These are phyloP conservation scores for Drosophila longiperda DNA, from an alignment of 2,888 invertebrate species.

Conservation along the genomic window DNA sequence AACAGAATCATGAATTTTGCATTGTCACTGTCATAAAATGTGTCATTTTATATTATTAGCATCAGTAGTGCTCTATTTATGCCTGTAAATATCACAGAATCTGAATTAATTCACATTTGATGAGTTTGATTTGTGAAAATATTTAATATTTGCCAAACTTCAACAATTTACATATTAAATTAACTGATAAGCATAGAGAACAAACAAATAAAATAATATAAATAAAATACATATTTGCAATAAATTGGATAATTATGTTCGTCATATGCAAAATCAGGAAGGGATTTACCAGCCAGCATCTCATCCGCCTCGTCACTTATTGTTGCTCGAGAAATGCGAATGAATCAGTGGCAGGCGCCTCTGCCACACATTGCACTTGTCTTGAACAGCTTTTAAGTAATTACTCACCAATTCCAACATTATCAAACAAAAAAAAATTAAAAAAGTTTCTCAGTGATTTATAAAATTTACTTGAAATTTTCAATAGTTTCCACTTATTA, in stretches of 20 bases:
- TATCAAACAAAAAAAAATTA: neutral
- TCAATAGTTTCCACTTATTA: slow-evolving; percentile 2
- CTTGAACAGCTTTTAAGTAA: neutral
- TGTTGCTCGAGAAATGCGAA: neutral
- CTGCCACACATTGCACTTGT: neutral
- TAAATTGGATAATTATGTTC: neutral
- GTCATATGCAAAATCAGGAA: neutral
- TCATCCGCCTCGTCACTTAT: neutral
- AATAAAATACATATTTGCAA: neutral
- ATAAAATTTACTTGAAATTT: neutral
- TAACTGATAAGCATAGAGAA: too few relatives aligned
- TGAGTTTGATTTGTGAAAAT: neutral
- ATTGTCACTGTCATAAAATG: neutral
- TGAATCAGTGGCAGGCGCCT: neutral
- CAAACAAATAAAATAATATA: neutral
- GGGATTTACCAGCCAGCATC: neutral
- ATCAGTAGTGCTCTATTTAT: neutral
- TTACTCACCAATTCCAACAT: neutral
- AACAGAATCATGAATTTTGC: neutral
- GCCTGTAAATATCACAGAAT: neutral
- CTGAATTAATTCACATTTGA: neutral
- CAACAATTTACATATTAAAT: neutral
- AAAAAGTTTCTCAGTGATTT: neutral
- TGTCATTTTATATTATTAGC: neutral
- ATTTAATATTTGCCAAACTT: neutral